Base-by-base conservation (phyloP, 2,797 vertebrate genomes). In the Ciconia nigra region DNA sequence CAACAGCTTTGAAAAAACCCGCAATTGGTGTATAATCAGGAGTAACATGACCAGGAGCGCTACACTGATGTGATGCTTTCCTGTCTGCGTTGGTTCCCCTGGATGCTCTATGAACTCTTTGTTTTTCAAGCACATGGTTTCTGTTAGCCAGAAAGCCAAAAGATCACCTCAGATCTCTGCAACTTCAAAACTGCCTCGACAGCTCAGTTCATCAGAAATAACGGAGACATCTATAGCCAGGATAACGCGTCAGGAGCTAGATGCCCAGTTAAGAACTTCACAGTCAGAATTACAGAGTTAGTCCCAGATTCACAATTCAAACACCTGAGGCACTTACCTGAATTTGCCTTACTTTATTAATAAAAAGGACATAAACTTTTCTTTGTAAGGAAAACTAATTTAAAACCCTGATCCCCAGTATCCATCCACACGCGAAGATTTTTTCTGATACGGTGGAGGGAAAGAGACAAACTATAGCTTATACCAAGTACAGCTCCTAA, bases 1-100 rank as follows among this genome's bases (percentile, higher is more conserved):
- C 1, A 0, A 39, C 31, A 74, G 44, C 52, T 80, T 70, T 71
- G 57, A 35, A 78, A 69, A 65, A 33, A 22, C 1, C 46, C 85
- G 37, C 46, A 79, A 2, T 0, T 59, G 49, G 14, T 42, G 24
- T 15, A 42, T 29, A 22, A 76, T 9, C 15, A 72, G 54, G 25
- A 52, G 11, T 9, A 87, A 58, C 5, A 8, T 0, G 21, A 62
- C 4, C 54, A 83, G 46, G 21, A 87, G 37, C 41, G 37, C 37
- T 39, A 87, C 59, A 15, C 11, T 2, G 17, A 65, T 2, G 1
- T 0, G 0, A 58, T 13, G 46, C 41, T 21, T 28, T 54, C 37
- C 16, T 39, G 18, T 11, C 20, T 77, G 17, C 3, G 0, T 1
- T 35, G 44, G 46, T 37, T 82, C 28, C 35, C 54, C 21, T 26